These are phyloP conservation scores for Uria lomvia DNA, from an alignment of 2,113 vertebrate species.

Conservation along the genomic window DNA sequence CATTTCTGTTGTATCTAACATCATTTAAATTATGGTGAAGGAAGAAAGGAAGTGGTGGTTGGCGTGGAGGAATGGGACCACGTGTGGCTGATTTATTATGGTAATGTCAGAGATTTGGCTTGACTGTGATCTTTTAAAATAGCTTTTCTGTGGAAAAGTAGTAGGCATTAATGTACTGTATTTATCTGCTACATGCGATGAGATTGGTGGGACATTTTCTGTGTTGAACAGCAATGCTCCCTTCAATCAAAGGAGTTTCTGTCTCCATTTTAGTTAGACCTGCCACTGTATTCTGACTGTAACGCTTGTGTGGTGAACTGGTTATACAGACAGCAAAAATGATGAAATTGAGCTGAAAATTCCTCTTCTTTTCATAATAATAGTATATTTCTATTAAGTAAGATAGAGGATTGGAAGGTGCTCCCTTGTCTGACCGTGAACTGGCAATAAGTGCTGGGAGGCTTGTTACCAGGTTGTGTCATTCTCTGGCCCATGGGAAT, in stretches of 20 bases:
- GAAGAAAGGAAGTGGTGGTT: background rate
- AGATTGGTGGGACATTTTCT: background rate
- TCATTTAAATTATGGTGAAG: background rate
- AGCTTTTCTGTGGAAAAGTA: background rate
- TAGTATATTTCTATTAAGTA: background rate
- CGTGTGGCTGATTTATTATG: background rate
- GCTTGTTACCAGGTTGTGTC: background rate
- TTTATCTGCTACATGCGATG: background rate
- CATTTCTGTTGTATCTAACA: background rate
- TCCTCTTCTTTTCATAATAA: background rate
- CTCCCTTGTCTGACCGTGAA: background rate
- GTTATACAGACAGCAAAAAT: background rate
- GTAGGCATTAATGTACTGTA: background rate
- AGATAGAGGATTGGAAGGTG: background rate
- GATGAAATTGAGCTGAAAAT: background rate
- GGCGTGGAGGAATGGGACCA: background rate
- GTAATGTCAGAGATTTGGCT: background rate
- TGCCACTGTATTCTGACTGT: background rate
- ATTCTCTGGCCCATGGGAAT: background rate
- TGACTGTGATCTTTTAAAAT: background rate
- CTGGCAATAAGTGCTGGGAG: background rate
- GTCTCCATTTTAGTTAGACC: background rate
- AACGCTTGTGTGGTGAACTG: background rate
- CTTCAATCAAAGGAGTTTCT: fast-evolving
- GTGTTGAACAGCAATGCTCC: background rate